A percentile compares a stretch with the other conserved stretches of the same genome.
Conservation (phyloP, 2,113 vertebrate species). For the Callithrix jacchus region DNA sequence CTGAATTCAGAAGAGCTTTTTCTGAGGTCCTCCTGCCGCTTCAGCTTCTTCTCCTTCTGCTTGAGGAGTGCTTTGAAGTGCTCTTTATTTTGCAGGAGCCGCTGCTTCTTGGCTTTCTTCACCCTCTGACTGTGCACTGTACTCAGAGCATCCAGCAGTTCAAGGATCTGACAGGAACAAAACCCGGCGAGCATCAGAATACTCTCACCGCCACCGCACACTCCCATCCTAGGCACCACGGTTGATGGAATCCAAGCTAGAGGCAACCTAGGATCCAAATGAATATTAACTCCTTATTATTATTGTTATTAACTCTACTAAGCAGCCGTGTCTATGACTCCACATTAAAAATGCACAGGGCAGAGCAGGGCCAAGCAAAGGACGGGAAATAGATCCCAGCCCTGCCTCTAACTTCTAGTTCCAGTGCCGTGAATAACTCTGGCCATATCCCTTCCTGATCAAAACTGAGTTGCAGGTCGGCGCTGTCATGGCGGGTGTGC, state of each 20-base stretch:
- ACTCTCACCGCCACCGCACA: neutral
- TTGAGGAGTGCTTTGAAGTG: constrained; percentile 85
- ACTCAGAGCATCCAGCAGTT: constrained; percentile 90
- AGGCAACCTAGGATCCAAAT: neutral
- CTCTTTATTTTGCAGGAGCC: constrained; percentile 88
- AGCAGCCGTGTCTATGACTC: neutral
- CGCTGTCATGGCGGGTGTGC: too few relatives aligned
- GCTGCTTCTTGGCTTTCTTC: constrained; percentile 85
- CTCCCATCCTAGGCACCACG: neutral
- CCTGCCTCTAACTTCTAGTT: neutral
- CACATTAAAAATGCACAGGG: constrained; percentile 19
- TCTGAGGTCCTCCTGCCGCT: constrained; percentile 92
- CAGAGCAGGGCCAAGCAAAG: constrained; percentile 10
- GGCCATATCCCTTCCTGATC: too few relatives aligned
- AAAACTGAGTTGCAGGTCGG: neutral
- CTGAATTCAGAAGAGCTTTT: constrained; percentile 91
- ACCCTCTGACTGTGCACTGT: constrained; percentile 91
- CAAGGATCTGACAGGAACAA: constrained; percentile 87
- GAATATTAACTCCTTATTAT: neutral
- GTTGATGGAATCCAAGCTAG: neutral
- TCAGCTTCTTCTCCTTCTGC: constrained; percentile 89
- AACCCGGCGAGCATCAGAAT: constrained; percentile 40
- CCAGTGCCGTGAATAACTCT: neutral
- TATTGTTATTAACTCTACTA: too few relatives aligned
- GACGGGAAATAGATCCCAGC: neutral